Evolutionary conservation across 2,113 vertebrate species (phyloP), one percentile per base, ranked within the genome.

Genomic region (Nerophis lumbriciformis): DNA sequence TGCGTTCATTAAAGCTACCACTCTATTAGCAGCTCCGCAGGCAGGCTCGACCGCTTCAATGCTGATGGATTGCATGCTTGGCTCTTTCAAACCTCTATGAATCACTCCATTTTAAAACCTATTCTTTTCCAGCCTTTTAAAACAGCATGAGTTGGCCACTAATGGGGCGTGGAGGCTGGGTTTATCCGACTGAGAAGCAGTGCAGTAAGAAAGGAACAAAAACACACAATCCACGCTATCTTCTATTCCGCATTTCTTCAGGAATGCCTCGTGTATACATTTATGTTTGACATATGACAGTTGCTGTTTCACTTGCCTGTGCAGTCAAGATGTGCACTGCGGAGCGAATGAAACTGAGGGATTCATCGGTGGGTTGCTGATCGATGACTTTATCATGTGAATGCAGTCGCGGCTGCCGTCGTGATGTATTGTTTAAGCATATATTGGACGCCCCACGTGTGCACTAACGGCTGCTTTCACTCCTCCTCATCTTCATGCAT

Each of bases 371-470:
- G 65, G 71, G 76, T 28, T 79, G 77, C 76, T 88, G 88, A 89
- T 87, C 71, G 84, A 88, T 87, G 81, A 69, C 83, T 85, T 83
- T 81, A 87, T 87, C 82, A 71, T 80, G 76, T 51, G 63, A 59
- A 78, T 77, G 75, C 71, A 62, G 76, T 79, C 73, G 75, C 79
- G 82, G 77, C 77, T 61, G 6, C 65, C 60, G 85, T 82, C 80
- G 85, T 87, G 85, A 89, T 89, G 77, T 83, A 85, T 86, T 85
- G 83, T 85, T 86, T 80, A 83, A 85, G 68, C 81, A 86, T 81
- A 80, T 69, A 75, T 82, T 9, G 81, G 16, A 69, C 72, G 66
- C 76, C 36, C 79, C 55, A 38, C 37, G 72, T 73, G 83, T 86
- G 86, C 83, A 65, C 81, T 81, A 86, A 84, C 75, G 71, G 81